phyloP scores from a whole-genome alignment of 2,113 vertebrate genomes.

The Perca fluviatilis region DNA sequence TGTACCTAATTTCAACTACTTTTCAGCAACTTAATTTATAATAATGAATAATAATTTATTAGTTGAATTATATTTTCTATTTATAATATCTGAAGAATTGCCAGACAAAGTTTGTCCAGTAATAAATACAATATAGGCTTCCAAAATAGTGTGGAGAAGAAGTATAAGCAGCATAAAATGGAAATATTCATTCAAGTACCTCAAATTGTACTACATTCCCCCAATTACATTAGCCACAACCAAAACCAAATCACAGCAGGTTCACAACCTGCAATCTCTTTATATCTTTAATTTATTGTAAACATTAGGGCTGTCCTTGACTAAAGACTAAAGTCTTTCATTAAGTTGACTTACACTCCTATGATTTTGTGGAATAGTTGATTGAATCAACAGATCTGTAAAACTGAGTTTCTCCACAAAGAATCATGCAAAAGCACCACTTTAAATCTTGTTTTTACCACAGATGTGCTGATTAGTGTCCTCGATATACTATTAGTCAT shows the following conservation, averaged over 20 bases:
- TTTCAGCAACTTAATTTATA: neutral
- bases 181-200: neutral
- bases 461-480: too few species aligned
- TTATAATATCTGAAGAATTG: neutral
- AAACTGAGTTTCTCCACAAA: too few species aligned
- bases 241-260: neutral
- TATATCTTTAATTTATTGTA: neutral
- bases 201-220: neutral
- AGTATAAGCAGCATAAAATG: neutral
- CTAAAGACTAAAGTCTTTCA: too few species aligned
- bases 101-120: neutral
- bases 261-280: neutral
- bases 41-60: neutral
- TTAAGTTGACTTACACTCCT: too few species aligned
- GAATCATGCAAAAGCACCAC: too few species aligned
- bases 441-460: too few species aligned
- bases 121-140: neutral
- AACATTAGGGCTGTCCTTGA: too few species aligned
- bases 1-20: neutral
- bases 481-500: too few species aligned
- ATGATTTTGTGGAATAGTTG: too few species aligned
- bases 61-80: neutral
- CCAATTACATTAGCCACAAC: neutral
- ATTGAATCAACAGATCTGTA: too few species aligned
- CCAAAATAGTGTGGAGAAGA: neutral